phyloP scores from a whole-genome alignment of 2,113 vertebrate species.

The Harpagus bidentatus region DNA sequence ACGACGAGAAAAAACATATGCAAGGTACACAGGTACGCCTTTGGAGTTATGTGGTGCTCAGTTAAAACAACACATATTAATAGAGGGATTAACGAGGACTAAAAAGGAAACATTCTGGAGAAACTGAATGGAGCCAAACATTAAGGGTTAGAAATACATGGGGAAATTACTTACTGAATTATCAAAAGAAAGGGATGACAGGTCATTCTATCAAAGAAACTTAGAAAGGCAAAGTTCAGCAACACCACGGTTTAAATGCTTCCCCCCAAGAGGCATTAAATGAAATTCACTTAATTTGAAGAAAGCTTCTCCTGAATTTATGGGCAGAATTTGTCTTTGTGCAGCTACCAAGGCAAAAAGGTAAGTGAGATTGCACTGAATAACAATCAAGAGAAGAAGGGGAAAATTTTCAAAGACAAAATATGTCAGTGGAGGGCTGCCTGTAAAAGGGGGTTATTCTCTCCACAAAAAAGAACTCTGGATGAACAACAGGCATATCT shows the following conservation, averaged over 20 bases:
- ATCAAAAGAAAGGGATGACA: neutral
- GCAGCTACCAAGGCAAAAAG: neutral
- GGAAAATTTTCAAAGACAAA: constrained; percentile 4
- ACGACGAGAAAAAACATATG: neutral
- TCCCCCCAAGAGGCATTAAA: neutral
- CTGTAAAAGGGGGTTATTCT: neutral
- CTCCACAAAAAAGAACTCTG: neutral
- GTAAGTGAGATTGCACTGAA: neutral
- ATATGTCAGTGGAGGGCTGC: neutral
- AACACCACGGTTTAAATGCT: neutral
- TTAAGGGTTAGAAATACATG: neutral
- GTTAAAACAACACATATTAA: neutral
- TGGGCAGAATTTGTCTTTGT: constrained; percentile 38
- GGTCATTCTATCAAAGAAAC: neutral
- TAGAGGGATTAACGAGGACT: neutral
- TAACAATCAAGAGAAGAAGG: neutral
- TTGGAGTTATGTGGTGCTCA: neutral
- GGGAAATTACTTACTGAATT: neutral
- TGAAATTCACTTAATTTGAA: neutral
- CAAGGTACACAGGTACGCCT: neutral
- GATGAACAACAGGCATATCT: neutral
- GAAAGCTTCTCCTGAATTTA: constrained; percentile 3
- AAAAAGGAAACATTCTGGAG: neutral
- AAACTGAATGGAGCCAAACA: neutral
- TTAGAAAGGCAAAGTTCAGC: neutral